phyloP scores from a whole-genome alignment of 2,113 vertebrate species.

The Antechinus flavipes region DNA sequence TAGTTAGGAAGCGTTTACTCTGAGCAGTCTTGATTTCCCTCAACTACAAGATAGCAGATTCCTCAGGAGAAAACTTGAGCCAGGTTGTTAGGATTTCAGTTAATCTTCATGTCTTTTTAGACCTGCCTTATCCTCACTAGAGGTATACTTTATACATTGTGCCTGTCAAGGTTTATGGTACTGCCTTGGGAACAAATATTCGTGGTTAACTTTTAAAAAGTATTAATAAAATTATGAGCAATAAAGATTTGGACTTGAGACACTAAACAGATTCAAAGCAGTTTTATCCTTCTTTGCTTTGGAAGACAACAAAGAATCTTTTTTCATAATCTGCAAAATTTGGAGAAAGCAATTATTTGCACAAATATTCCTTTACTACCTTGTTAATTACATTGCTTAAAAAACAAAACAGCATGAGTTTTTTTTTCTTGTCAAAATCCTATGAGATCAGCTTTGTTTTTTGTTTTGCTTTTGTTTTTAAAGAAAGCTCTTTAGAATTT shows the following conservation, averaged over 20 bases:
- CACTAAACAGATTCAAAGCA: neutral
- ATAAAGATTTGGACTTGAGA: neutral
- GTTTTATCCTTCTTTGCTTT: neutral
- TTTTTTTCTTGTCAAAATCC: neutral
- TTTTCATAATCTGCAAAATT: neutral
- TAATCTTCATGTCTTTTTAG: neutral
- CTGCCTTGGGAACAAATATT: neutral
- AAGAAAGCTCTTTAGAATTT: neutral
- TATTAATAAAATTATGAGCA: neutral
- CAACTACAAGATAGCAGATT: neutral
- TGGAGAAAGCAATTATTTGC: neutral
- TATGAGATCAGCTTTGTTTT: neutral
- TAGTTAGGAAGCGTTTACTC: neutral
- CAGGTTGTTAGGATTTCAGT: neutral
- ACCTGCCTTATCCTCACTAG: neutral
- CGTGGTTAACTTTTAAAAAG: too few relatives aligned
- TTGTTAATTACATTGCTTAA: neutral
- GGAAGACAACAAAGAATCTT: neutral
- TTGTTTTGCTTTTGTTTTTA: neutral
- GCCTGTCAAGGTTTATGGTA: neutral
- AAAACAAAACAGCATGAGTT: neutral
- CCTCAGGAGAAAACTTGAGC: neutral
- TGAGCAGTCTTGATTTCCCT: neutral
- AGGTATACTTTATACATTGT: neutral
- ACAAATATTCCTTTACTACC: neutral